Evolutionary conservation across 2,113 vertebrate genomes (phyloP).

Genomic region (Cyanoramphus novaezelandiae): DNA sequence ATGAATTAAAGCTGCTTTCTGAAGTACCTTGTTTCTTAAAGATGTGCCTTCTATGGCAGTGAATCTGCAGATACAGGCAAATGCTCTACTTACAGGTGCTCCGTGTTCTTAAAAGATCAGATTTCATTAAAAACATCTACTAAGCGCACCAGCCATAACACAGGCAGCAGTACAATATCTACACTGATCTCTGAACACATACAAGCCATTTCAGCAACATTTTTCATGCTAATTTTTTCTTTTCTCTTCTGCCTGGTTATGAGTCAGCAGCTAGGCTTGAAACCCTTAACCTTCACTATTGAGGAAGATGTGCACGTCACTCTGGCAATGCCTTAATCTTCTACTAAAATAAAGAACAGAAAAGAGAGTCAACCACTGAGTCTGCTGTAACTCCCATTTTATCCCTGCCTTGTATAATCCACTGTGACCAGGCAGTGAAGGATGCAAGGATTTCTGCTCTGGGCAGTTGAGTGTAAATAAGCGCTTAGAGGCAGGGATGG

Average conservation of each 20-base stretch:
- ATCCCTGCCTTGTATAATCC: fast-evolving
- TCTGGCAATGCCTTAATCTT: neutral
- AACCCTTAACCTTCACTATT: constrained; percentile 13
- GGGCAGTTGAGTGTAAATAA: neutral
- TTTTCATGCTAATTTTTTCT: constrained; percentile 28
- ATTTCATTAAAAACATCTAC: neutral
- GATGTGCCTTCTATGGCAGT: neutral
- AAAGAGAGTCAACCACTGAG: neutral
- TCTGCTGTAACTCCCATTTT: neutral
- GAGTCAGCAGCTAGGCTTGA: constrained; percentile 42
- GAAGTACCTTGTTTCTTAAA: neutral
- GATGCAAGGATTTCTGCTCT: neutral
- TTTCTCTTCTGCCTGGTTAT: constrained; percentile 13
- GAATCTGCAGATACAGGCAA: neutral
- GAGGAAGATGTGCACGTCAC: neutral
- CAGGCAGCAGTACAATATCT: neutral
- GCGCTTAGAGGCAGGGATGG: neutral
- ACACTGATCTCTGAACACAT: neutral
- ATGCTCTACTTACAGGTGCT: neutral
- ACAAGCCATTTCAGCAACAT: constrained; percentile 11
- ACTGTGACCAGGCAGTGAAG: neutral
- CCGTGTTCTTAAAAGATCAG: neutral
- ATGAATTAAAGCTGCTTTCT: neutral
- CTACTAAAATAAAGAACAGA: neutral
- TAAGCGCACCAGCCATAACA: neutral